A percentile compares a stretch with the other conserved stretches of the same genome.
Conservation (phyloP, 2,888 invertebrate genomes). For the Mesochorus sp. region DNA sequence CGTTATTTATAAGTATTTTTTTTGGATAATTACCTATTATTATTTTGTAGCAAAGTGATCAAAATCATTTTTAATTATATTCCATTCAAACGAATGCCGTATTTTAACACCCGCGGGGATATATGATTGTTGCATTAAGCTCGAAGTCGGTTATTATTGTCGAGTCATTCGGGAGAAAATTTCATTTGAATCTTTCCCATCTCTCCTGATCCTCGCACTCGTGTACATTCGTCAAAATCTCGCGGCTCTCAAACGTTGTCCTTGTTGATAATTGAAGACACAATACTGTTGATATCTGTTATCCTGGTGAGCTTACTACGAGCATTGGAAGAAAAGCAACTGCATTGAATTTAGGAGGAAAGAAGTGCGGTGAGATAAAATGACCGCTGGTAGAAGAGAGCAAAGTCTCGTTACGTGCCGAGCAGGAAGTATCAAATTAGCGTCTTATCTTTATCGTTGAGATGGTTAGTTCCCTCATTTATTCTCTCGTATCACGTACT, state of each 20-base stretch:
- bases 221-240: neutral
- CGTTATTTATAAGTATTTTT: too few relatives aligned
- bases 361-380: constrained; percentile 11
- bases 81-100: too few relatives aligned
- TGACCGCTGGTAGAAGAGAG: neutral
- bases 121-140: neutral
- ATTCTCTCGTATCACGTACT: constrained; percentile 17
- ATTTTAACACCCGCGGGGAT: too few relatives aligned
- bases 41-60: too few relatives aligned
- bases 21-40: too few relatives aligned
- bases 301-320: neutral
- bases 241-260: neutral
- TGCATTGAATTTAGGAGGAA: constrained; percentile 8
- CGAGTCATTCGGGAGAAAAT: neutral
- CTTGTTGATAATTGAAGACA: neutral
- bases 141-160: neutral
- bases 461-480: constrained; percentile 46
- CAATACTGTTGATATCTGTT: neutral
- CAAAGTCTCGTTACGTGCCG: constrained; percentile 63
- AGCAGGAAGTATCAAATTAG: constrained; percentile 78
- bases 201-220: neutral
- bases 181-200: neutral
- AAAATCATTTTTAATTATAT: too few relatives aligned
- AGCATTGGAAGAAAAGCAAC: constrained; percentile 7
- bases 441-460: constrained; percentile 68